Evolutionary conservation across 2,797 vertebrate genomes (phyloP).

Genomic region (Sus cebifrons): DNA sequence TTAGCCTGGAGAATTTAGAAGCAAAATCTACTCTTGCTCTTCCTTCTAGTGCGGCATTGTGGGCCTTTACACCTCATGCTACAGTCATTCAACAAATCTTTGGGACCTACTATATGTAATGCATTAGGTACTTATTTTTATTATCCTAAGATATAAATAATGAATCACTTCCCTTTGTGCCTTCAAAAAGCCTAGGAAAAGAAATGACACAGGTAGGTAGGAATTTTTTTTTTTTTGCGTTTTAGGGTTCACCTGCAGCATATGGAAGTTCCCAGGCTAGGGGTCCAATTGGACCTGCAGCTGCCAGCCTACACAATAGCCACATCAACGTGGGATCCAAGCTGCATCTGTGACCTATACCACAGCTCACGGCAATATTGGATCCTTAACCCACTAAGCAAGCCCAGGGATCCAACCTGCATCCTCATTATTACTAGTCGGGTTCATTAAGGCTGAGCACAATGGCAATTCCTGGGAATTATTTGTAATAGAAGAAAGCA

Average conservation of each 20-base stretch:
- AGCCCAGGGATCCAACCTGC: no score
- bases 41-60: not conserved
- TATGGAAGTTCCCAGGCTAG: no score
- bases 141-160: not conserved
- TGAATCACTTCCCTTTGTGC: not conserved
- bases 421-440: no score
- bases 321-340: no score
- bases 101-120: not conserved
- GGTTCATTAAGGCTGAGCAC: no score
- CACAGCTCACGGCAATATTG: no score
- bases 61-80: not conserved
- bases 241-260: no score
- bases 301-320: no score
- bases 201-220: not conserved
- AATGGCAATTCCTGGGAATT: not conserved
- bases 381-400: no score
- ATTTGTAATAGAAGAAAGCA: not conserved
- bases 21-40: not conserved
- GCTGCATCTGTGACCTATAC: no score
- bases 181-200: not conserved
- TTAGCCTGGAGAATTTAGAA: not conserved
- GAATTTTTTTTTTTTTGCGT: no score
- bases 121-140: not conserved
- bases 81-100: slow-evolving; percentile 29
- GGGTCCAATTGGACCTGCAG: no score